These are phyloP conservation scores for Mirounga angustirostris DNA, from an alignment of 2,113 vertebrate species.

Conservation along the genomic window DNA sequence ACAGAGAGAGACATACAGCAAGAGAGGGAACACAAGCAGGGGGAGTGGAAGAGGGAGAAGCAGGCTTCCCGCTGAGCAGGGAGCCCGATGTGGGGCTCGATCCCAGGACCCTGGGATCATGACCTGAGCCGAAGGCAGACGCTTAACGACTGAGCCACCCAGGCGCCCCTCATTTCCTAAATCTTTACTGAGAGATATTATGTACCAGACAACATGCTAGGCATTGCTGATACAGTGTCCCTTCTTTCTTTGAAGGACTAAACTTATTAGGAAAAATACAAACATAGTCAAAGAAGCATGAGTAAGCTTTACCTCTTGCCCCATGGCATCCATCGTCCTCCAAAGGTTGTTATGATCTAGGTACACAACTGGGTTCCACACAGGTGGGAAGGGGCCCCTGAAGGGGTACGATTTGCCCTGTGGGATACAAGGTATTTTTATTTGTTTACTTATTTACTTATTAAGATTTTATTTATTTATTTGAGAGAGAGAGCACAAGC, in stretches of 20 bases:
- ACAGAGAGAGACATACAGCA: too few relatives aligned
- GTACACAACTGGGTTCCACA: conserved; percentile 94
- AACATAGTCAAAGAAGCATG: not conserved
- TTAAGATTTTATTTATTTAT: not conserved
- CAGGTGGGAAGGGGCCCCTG: conserved; percentile 92
- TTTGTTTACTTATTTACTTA: not conserved
- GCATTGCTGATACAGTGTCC: not conserved
- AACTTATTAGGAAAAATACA: conserved; percentile 42
- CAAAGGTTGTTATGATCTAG: conserved; percentile 97
- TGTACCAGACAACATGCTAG: not conserved
- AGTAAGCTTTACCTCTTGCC: conserved; percentile 91
- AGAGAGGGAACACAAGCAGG: too few relatives aligned
- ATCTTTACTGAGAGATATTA: conserved; percentile 5
- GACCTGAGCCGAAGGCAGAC: too few relatives aligned
- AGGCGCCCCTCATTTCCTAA: conserved; percentile 10
- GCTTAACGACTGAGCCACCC: too few relatives aligned
- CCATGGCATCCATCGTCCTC: conserved; percentile 97
- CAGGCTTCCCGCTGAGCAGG: too few relatives aligned
- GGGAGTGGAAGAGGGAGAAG: too few relatives aligned
- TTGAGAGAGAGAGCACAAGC: not conserved
- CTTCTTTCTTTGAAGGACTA: conserved; percentile 38
- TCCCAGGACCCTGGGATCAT: too few relatives aligned
- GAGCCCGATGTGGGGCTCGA: too few relatives aligned
- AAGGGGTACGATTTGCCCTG: conserved; percentile 96
- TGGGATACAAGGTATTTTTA: conserved; percentile 70